Evolutionary conservation across 2,888 invertebrate species (phyloP).

Genomic region (Timema podura): DNA sequence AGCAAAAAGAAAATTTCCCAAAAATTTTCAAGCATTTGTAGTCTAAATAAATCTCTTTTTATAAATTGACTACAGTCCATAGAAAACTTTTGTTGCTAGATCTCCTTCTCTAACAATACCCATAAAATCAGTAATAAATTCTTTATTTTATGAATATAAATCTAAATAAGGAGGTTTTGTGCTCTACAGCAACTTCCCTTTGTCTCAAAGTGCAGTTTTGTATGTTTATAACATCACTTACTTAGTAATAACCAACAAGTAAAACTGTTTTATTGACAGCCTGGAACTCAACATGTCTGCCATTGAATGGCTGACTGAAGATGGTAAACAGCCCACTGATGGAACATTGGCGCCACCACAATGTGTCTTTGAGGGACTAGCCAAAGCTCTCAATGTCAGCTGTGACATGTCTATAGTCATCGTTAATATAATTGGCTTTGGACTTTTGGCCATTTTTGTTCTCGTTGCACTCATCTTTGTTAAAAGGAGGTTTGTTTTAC

Average conservation of each 20-base stretch:
- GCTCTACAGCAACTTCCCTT: neutral
- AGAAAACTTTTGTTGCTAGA: too few species aligned
- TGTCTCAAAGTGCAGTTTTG: conserved; percentile 1
- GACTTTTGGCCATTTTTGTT: conserved; percentile 52
- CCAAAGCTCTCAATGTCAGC: conserved; percentile 60
- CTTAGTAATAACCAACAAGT: neutral
- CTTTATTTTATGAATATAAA: too few species aligned
- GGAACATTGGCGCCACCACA: conserved; percentile 55
- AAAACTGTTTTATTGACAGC: conserved; percentile 25
- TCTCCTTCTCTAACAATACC: too few species aligned
- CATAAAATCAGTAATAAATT: too few species aligned
- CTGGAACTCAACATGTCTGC: conserved; percentile 52
- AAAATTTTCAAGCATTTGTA: too few species aligned
- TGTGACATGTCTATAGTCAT: conserved; percentile 71
- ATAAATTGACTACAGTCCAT: too few species aligned
- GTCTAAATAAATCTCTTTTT: too few species aligned
- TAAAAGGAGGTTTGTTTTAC: conserved; percentile 51
- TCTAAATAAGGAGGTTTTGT: neutral
- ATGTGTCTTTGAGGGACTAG: conserved; percentile 62
- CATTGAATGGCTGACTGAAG: conserved; percentile 62
- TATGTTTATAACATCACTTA: conserved; percentile 13
- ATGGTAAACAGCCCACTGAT: conserved; percentile 61
- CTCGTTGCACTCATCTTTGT: conserved; percentile 59
- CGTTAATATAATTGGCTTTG: conserved; percentile 58
- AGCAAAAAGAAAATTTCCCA: too few species aligned